Evolutionary conservation across 2,797 vertebrate genomes (phyloP), one percentile per base, ranked within the genome.

Genomic region (Parotocinclus haroldoi): DNA sequence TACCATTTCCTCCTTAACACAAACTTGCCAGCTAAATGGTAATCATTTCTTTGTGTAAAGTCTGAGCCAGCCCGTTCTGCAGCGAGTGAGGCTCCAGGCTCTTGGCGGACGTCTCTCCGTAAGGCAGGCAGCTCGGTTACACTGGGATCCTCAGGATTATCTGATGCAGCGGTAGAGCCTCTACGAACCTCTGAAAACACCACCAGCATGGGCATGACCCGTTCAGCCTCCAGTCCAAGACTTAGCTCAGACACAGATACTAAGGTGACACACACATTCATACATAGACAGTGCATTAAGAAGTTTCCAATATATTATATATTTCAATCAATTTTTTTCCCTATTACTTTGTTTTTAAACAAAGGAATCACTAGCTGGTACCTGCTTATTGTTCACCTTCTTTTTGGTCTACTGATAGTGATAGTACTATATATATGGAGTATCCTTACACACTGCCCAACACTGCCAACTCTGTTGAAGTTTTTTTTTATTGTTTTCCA

Each of bases 161-260:
- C 85, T 0, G 91, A 90, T 55, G 64, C 88, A 62, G 76, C 69
- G 64, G 81, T 77, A 58, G 89, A 91, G 71, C 51, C 82, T 51
- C 80, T 74, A 72, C 83, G 80, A 66, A 74, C 74, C 11, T 18
- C 81, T 3, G 87, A 89, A 36, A 77, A 79, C 1, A 78, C 63
- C 12, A 79, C 80, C 10, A 86, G 87, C 58, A 76, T 79, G 7
- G 87, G 87, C 55, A 90, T 92, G 88, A 88, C 82, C 42, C 91
- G 91, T 80, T 93, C 91, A 0, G 91, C 91, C 16, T 92, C 91
- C 64, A 92, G 92, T 73, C 91, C 92, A 42, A 88, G 89, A 63
- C 88, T 93, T 59, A 91, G 88, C 83, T 88, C 89, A 0, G 90
- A 91, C 39, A 69, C 84, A 0, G 90, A 91, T 58, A 66, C 76